Evolutionary conservation across 2,797 vertebrate species (phyloP).

Genomic region (Eulemur coronatus): DNA sequence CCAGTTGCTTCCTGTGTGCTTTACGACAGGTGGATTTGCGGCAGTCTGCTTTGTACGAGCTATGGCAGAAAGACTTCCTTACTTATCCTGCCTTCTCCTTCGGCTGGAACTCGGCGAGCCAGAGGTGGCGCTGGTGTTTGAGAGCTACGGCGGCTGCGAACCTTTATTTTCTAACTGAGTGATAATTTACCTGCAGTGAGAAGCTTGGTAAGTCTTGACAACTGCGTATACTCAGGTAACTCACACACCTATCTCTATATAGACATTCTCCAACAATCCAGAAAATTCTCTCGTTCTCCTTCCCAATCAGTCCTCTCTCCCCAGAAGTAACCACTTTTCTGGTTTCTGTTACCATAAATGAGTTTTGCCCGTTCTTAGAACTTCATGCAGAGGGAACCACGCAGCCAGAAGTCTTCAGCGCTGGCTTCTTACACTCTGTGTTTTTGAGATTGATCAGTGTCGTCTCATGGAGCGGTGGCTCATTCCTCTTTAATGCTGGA

Average conservation of each 20-base stretch:
- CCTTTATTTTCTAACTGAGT: background rate
- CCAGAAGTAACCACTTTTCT: background rate
- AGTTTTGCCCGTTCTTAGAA: background rate
- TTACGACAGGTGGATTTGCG: constrained; percentile 89
- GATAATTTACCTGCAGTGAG: background rate
- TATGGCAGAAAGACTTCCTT: too few species aligned
- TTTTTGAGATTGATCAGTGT: background rate
- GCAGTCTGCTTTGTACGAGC: constrained; percentile 41
- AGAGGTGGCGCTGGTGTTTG: too few species aligned
- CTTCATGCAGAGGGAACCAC: background rate
- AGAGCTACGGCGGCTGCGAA: too few species aligned
- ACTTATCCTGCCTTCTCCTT: too few species aligned
- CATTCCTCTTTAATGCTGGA: background rate
- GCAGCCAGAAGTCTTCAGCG: background rate
- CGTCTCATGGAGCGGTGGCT: background rate
- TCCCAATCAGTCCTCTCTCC: background rate
- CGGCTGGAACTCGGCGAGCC: too few species aligned
- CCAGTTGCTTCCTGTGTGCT: constrained; percentile 89
- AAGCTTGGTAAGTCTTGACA: background rate
- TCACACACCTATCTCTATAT: background rate
- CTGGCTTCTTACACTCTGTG: background rate
- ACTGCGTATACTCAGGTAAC: background rate
- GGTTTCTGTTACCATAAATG: background rate
- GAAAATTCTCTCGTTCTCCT: background rate
- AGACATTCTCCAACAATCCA: background rate